phyloP scores from a whole-genome alignment of 2,888 invertebrate genomes.

The Lydus trimaculatus region DNA sequence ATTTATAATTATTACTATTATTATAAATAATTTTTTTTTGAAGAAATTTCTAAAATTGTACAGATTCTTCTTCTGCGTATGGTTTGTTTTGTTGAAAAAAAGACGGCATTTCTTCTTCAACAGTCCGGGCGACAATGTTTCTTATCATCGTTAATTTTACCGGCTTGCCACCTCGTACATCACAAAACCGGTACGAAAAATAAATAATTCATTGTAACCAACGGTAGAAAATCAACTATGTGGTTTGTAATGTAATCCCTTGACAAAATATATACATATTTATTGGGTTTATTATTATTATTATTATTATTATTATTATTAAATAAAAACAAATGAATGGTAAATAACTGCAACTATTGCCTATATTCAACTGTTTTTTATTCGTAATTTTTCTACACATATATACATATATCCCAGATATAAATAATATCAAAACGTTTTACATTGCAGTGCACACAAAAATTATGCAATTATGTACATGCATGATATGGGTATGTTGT shows the following conservation, averaged over 20 bases:
- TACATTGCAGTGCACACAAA: constrained; percentile 43
- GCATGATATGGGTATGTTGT: constrained; percentile 35
- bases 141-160: constrained; percentile 11
- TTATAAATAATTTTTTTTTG: too few species aligned
- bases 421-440: background rate
- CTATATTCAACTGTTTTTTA: background rate
- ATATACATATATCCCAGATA: background rate
- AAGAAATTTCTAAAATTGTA: too few species aligned
- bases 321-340: background rate
- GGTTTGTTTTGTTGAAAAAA: too few species aligned
- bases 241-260: constrained; percentile 6
- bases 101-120: constrained; percentile 7
- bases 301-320: too few species aligned
- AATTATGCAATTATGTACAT: constrained; percentile 49
- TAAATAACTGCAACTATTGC: background rate
- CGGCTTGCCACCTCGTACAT: background rate
- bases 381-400: background rate
- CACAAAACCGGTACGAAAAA: constrained; percentile 13
- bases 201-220: constrained; percentile 11
- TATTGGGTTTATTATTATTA: too few species aligned
- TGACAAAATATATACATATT: constrained; percentile 5
- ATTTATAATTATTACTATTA: too few species aligned
- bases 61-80: too few species aligned
- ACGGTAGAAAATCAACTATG: background rate
- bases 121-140: constrained; percentile 12